Conservation (phyloP, 1,140 invertebrate genomes). For the Bombus pyrosoma region DNA sequence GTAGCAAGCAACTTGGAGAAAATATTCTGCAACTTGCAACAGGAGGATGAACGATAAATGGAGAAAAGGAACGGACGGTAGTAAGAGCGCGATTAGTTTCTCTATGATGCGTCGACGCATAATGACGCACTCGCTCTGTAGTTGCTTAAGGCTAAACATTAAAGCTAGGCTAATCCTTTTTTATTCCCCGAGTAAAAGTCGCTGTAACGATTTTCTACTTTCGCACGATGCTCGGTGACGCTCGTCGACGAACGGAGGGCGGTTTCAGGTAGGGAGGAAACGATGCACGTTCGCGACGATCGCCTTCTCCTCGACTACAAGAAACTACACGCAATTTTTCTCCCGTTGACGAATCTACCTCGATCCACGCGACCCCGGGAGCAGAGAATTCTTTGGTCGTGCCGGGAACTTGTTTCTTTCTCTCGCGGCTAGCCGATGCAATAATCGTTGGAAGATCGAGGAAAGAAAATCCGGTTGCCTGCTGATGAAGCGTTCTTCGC, state of each 20-base stretch:
- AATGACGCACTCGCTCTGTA: constrained; percentile 65
- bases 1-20: not conserved
- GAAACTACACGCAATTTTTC: constrained; percentile 1
- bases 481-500: not conserved
- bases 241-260: not conserved
- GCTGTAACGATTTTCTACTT: not conserved
- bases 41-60: not conserved
- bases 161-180: constrained; percentile 62
- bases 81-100: constrained; percentile 31
- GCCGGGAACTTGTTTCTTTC: not conserved
- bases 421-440: not conserved
- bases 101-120: constrained; percentile 40
- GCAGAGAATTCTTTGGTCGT: not conserved
- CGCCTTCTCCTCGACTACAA: not conserved
- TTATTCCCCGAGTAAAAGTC: constrained; percentile 63
- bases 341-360: constrained; percentile 50
- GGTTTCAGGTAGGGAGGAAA: not conserved
- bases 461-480: not conserved
- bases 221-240: constrained; percentile 14
- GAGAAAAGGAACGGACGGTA: not conserved
- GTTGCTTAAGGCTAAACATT: constrained; percentile 66
- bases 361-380: constrained; percentile 30
- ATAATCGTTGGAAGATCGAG: not conserved
- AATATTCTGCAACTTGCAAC: not conserved
- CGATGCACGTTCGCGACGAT: not conserved